Evolutionary conservation across 2,113 vertebrate genomes (phyloP).

Genomic region (Origma solitaria): DNA sequence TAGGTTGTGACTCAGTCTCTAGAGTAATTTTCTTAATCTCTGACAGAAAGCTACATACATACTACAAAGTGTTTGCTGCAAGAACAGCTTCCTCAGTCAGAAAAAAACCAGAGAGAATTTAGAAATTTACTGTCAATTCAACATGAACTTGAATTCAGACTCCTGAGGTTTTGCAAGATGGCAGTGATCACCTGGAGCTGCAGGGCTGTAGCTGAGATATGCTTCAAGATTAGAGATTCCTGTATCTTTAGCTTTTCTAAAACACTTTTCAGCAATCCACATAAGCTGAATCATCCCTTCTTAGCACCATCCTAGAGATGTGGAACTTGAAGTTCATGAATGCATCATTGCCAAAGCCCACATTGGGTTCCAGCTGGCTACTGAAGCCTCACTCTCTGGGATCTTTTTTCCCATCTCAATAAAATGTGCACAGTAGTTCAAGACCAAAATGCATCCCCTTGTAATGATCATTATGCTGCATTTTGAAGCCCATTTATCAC

Average conservation of each 20-base stretch:
- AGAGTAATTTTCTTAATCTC: neutral
- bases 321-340: neutral
- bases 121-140: neutral
- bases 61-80: neutral
- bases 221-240: neutral
- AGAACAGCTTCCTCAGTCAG: neutral
- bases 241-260: neutral
- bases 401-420: neutral
- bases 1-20: neutral
- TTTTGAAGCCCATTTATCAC: constrained; percentile 28
- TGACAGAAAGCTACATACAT: neutral
- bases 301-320: neutral
- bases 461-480: neutral
- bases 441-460: neutral
- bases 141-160: neutral
- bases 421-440: neutral
- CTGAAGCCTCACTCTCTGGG: neutral
- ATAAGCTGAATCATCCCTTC: neutral
- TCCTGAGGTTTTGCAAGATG: neutral
- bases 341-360: neutral
- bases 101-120: neutral
- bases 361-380: neutral
- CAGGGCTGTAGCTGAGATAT: neutral
- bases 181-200: neutral
- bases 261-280: neutral